A percentile compares a stretch with the other conserved stretches of the same genome.
Evolutionary conservation across 2,797 vertebrate genomes (phyloP).

Genomic region (Pseudopleuronectes americanus): DNA sequence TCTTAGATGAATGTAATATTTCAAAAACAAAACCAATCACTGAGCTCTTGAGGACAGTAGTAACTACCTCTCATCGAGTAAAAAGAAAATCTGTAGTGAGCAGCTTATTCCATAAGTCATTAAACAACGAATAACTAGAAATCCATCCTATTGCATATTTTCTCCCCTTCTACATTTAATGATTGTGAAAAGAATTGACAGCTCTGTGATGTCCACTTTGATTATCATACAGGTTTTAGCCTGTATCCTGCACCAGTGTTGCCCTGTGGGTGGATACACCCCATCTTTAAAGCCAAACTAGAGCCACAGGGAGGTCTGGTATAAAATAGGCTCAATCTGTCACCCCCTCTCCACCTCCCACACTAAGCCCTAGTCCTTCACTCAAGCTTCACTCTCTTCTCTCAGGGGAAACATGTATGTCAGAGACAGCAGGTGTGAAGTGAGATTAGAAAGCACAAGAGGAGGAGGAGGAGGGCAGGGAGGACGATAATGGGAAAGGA

Average conservation of each 20-base stretch:
- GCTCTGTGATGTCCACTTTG: constrained; percentile 40
- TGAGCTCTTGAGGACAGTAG: background rate
- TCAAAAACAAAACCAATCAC: constrained; percentile 1
- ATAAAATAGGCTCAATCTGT: constrained; percentile 73
- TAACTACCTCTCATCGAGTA: background rate
- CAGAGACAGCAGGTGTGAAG: constrained; percentile 82
- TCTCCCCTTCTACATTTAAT: background rate
- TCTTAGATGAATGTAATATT: constrained; percentile 15
- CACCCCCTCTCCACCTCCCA: constrained; percentile 71
- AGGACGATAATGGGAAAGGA: constrained; percentile 64
- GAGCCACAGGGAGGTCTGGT: constrained; percentile 67
- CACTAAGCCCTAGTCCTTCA: constrained; percentile 71
- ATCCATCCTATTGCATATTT: constrained; percentile 3
- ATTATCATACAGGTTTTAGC: constrained; percentile 39
- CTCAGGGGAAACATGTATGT: constrained; percentile 80
- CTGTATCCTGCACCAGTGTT: constrained; percentile 45
- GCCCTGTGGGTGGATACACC: constrained; percentile 69
- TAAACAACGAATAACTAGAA: constrained; percentile 3
- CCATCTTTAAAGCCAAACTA: constrained; percentile 61
- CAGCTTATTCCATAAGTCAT: background rate
- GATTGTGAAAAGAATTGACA: constrained; percentile 21
- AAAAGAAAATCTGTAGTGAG: background rate
- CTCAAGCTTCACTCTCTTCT: constrained; percentile 72
- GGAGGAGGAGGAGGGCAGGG: constrained; percentile 49
- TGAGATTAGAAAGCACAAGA: constrained; percentile 78